Evolutionary conservation across 2,113 vertebrate genomes (phyloP), one percentile per base, ranked within the genome.

Genomic region (Boleophthalmus pectinirostris): DNA sequence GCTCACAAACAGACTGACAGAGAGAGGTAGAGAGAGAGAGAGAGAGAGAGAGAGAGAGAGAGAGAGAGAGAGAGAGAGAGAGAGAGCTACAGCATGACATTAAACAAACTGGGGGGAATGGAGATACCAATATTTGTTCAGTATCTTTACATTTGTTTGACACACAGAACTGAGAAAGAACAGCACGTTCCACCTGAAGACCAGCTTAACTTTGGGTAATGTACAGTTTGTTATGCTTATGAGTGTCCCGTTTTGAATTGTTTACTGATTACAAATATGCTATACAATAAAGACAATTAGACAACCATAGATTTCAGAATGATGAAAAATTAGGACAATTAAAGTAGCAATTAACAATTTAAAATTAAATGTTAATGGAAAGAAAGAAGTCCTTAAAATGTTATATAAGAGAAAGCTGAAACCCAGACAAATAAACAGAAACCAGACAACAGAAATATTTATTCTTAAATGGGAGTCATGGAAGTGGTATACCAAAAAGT

Each of bases 91-190:
- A 14, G 68, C 53, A 38, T 72, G 58, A 76, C 82, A 70, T 54
- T 33, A 78, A 84, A 69, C 82, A 33, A 83, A 88, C 72, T 84
- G 72, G 77, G 71, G 54, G 70, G 77, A 70, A 56, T 18, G 24
- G 46, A 46, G 33, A 53, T 6, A 61, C 35, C 56, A 49, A 51
- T 78, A 69, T 80, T 86, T 53, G 73, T 25, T 85, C 66, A 58
- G 2, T 56, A 57, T 74, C 24, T 66, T 66, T 21, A 70, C 56
- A 56, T 75, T 73, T 73, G 68, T 46, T 72, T 21, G 65, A 24
- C 14, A 35, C n/a, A 57, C n/a, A 33, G 0, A 15, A 57, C 57
- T 21, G 64, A 74, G 38, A 79, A 1, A 71, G 8, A 24, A 14
- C 56, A 15, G 1, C 35, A 54, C 11, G 35, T 58, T 53, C 15